Evolutionary conservation across 2,888 invertebrate species (phyloP), one percentile per base, ranked within the genome.

Genomic region (Leucophenga montana): DNA sequence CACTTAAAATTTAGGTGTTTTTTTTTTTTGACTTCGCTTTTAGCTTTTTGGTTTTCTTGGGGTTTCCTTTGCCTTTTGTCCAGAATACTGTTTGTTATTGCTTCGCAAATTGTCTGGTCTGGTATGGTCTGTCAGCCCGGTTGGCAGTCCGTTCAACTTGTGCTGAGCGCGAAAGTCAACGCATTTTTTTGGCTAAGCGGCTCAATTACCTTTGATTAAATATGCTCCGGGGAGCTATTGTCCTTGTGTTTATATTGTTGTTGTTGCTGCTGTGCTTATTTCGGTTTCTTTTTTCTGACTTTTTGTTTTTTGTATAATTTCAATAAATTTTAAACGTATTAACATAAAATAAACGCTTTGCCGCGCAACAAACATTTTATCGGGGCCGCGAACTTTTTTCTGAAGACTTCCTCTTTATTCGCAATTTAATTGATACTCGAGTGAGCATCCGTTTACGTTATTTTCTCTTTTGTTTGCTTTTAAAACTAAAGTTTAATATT

Each of bases 121-220:
- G 16, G 48, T 50, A 6, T 50, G n/a, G 1, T 50, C 8, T 50
- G 8, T 50, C 6, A 0, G n/a, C 18, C 18, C 18, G 3, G 6
- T 50, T 50, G 4, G 4, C 1, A 16, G n/a, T 6, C 18, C n/a
- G 50, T 50, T 11, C 18, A 50, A 53, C 20, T 16, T 16, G 9
- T 22, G 56, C 56, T 22, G 27, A 20, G 18, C 56, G 56, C 56
- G 14, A 56, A 56, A 56, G 22, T 56, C 56, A 27, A 22, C 56
- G 56, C 22, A 18, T 14, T 11, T 13, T 20, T 54, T 56, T 16
- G 39, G 53, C 56, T 56, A 56, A 22, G 20, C 56, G 14, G 22
- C 56, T 56, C 56, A 56, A 56, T 20, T 56, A 56, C 56, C 56
- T 56, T 56, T 56, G 22, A 56, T 56, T 56, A 56, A 13, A 56